Evolutionary conservation across 2,113 vertebrate genomes (phyloP), one percentile per base, ranked within the genome.

Genomic region (Poecilia latipinna): DNA sequence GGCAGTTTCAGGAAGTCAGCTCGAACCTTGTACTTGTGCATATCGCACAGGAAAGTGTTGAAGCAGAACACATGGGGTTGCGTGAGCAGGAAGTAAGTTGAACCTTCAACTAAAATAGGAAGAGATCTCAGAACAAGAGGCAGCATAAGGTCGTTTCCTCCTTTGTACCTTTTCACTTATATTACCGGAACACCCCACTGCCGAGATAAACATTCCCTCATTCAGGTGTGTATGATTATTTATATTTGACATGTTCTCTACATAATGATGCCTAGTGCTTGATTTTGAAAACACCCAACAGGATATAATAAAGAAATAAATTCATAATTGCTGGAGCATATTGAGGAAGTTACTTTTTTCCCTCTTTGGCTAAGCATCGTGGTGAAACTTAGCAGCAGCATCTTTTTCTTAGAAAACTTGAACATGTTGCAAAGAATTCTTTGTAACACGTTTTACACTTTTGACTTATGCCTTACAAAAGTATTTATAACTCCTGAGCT

Each of bases 1-100:
- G 44, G 4, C 65, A 61, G 13, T 64, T 15, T 82, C 75, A 87
- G 82, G 78, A 90, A 89, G 84, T 81, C 22, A 54, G 68, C 19
- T 8, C 68, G 77, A 42, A 81, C 68, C 60, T 68, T 74, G 70
- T 64, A 13, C 57, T 32, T 66, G 24, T 71, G 48, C 44, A 44
- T 67, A 19, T 82, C 67, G 68, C 79, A 82, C 80, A 88, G 80
- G 66, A 90, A 84, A 61, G 15, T 89, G 83, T 85, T 69, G 72
- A 77, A 84, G 78, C 72, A 48, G 62, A 80, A 54, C 82, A 88
- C 72, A 82, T 74, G 83, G 73, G 73, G 86, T 68, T 73, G 75
- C 63, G 74, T 82, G 70, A 66, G 72, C 92, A 93, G 93, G 93
- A 95, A 94, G 86, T 81, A 82, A 86, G 90, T 85, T 76, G 78